Conservation (phyloP, 1,140 invertebrate genomes). For the Zaprionus ornatus region DNA sequence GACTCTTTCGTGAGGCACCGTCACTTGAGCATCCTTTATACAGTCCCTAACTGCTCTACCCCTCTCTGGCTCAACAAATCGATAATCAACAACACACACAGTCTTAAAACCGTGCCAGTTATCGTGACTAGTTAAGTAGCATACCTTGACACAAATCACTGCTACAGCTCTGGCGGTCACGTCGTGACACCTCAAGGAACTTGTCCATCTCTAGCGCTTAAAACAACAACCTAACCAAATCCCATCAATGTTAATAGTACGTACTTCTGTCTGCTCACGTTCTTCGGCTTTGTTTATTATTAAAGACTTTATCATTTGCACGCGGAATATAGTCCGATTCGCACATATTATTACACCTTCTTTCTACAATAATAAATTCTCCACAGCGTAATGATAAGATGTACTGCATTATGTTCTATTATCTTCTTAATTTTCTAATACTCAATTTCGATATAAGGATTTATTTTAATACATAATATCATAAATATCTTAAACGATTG, state of each 20-base stretch:
- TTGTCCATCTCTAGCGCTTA: conserved; percentile 24
- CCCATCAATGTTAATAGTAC: neutral
- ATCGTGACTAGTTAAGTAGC: conserved; percentile 7
- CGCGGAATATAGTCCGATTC: conserved; percentile 20
- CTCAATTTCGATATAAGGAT: no score
- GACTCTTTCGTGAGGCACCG: neutral
- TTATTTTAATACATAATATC: neutral
- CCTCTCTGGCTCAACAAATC: neutral
- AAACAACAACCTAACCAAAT: neutral
- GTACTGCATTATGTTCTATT: neutral
- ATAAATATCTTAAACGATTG: neutral
- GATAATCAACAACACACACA: neutral
- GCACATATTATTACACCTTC: neutral
- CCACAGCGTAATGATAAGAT: neutral
- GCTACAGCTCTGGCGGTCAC: conserved; percentile 5
- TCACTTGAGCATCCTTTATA: neutral
- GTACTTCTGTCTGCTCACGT: conserved; percentile 19
- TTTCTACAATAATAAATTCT: neutral
- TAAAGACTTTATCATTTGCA: conserved; percentile 33
- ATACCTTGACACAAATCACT: conserved; percentile 22
- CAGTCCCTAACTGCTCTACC: neutral
- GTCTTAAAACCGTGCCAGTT: neutral
- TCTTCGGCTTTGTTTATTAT: conserved; percentile 28
- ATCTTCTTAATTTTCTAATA: neutral
- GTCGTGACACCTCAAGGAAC: conserved; percentile 25